phyloP scores from a whole-genome alignment of 1,140 invertebrate species.

The Cotesia glomerata region DNA sequence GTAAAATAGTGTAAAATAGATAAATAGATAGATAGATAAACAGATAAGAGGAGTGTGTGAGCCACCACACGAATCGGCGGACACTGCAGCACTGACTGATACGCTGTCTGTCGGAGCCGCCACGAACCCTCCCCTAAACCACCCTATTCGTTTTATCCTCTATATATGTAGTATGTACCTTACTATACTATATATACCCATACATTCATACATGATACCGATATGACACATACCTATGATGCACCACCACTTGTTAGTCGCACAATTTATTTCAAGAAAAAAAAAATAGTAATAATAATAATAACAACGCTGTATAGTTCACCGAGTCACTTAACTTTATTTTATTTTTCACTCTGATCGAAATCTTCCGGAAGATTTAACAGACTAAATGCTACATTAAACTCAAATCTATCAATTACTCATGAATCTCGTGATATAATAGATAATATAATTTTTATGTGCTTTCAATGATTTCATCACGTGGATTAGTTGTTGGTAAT shows the following conservation, averaged over 20 bases:
- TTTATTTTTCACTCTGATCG: neutral
- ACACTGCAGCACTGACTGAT: constrained; percentile 53
- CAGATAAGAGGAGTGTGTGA: constrained; percentile 6
- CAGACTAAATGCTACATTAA: neutral
- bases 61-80: constrained; percentile 44
- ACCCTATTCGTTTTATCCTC: neutral
- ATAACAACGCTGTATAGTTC: no score
- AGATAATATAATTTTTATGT: neutral
- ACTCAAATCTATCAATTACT: neutral
- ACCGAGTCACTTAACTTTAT: neutral
- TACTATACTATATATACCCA: no score
- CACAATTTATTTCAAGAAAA: neutral
- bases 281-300: neutral
- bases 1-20: no score
- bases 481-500: no score
- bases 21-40: neutral
- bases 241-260: no score
- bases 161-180: no score
- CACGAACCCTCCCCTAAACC: constrained; percentile 25
- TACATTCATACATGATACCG: no score
- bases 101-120: constrained; percentile 48
- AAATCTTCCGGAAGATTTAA: neutral
- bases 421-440: no score
- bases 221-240: no score
- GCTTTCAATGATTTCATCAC: no score